A percentile compares a stretch with the other conserved stretches of the same genome.
Evolutionary conservation across 2,888 invertebrate species (phyloP).

Genomic region (Drosophila flavopinicola): DNA sequence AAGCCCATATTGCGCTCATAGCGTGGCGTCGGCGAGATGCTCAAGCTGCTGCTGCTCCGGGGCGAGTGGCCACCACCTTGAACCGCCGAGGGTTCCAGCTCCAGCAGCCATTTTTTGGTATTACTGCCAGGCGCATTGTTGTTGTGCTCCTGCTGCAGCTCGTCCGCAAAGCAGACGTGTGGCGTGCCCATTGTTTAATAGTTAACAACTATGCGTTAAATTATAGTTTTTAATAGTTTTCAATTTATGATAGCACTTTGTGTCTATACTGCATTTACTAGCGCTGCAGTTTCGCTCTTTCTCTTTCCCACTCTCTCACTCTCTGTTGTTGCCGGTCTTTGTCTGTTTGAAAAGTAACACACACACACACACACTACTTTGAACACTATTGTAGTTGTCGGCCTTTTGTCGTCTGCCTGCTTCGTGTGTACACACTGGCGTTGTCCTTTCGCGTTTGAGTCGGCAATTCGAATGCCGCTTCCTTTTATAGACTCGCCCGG

Average conservation of each 20-base stretch:
- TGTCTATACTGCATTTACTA: neutral
- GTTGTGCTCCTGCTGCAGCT: constrained; percentile 52
- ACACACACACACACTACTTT: constrained; percentile 3
- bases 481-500: constrained; percentile 81
- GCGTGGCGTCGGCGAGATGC: constrained; percentile 86
- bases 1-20: constrained; percentile 87
- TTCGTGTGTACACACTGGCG: constrained; percentile 63
- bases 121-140: constrained; percentile 18
- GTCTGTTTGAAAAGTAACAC: constrained; percentile 30
- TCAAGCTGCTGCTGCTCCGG: constrained; percentile 58
- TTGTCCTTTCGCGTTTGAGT: constrained; percentile 80
- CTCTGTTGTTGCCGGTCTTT: constrained; percentile 72
- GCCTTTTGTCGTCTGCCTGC: constrained; percentile 46
- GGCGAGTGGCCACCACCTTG: constrained; percentile 75
- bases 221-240: no score
- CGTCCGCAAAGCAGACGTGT: constrained; percentile 79
- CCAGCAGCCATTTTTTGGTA: constrained; percentile 52
- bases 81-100: constrained; percentile 43
- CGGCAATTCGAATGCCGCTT: constrained; percentile 72
- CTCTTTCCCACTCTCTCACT: neutral
- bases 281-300: constrained; percentile 15
- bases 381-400: constrained; percentile 27
- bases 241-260: no score
- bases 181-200: constrained; percentile 63
- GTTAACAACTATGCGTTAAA: no score